Evolutionary conservation across 2,888 invertebrate genomes (phyloP), one percentile per base, ranked within the genome.

Genomic region (Celastrina argiolus): DNA sequence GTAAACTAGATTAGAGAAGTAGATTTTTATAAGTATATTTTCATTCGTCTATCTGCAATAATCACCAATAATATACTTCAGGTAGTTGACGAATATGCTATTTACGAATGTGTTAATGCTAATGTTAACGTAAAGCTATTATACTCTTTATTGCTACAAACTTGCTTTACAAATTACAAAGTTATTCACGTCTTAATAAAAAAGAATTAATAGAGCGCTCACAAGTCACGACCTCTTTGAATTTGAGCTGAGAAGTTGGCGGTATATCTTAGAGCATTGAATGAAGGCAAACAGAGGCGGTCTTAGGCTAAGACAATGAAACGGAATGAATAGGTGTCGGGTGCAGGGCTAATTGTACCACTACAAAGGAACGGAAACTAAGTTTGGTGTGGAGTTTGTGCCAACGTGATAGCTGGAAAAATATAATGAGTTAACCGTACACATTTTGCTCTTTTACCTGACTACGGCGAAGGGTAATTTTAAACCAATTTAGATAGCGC

Each of bases 281-380:
- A 61, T 61, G 61, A 61, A 61, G 22, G 61, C 61, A 61, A 61
- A 61, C 61, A 61, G 75, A 76, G 77, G 74, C 69, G 72, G 74
- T 74, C 75, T 78, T 74, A 75, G 72, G 67, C 71, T 75, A 76
- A 82, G 79, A 87, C 87, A 87, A 88, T 83, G 78, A 79, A 67
- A 67, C 69, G 73, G 78, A 83, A 85, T 88, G 85, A 88, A 89
- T 88, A 80, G 88, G 82, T 84, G 86, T 85, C 85, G 81, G 74
- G 80, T 74, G 78, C 87, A 85, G 81, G 77, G 78, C 81, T 87
- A 84, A 87, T 88, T 87, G 76, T 76, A 69, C 68, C 65, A 70
- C 69, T 66, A 69, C 67, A 69, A 69, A 67, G 69, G 72, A 73
- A 68, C 68, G 39, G 69, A 69, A 69, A 70, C 70, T 64, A 69